Base-by-base conservation (phyloP, 2,888 invertebrate genomes). In the Heteromurus nitidus region DNA sequence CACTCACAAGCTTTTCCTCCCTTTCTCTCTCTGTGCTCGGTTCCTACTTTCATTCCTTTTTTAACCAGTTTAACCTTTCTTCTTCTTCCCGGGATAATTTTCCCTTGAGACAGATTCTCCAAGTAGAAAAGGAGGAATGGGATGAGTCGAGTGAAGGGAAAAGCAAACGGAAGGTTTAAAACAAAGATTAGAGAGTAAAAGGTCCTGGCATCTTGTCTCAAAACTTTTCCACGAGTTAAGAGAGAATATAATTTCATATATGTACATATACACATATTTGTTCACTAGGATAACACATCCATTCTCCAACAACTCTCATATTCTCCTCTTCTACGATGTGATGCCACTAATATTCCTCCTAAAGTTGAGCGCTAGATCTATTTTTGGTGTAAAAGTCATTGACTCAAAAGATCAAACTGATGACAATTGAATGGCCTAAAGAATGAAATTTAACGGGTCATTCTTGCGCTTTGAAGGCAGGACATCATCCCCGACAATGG, bases 101-200 rank as follows among this genome's bases (percentile, higher is more conserved):
- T 70, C 69, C 64, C 77, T 30, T n/a, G 53, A 53, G 77, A 70
- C 53, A 68, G 69, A 76, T 67, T 70, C 64, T 36, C 75, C 53
- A 36, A 67, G 31, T 1, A 30, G 20, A 47, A 28, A 31, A 55
- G 47, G 26, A 28, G 60, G 44, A 65, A 47, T 72, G 58, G 72
- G 53, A 70, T 72, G 67, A 75, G 50, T 68, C 69, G 60, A 76
- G 58, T 11, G 18, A 69, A 42, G 65, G 65, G 65, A 70, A 65
- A 55, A 65, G 24, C 50, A 77, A 62, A 60, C 70, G 64, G 70
- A 79, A 65, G 64, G 30, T 79, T 77, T 70, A 44, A 79, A 70
- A 79, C 69, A 79, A 79, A 79, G 70, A 79, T 79, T 79, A 79
- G 64, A 79, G 70, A 65, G 70, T 53, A 65, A 70, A 77, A 55